phyloP scores from a whole-genome alignment of 2,888 invertebrate species.

The Hirtodrosophila cameraria region DNA sequence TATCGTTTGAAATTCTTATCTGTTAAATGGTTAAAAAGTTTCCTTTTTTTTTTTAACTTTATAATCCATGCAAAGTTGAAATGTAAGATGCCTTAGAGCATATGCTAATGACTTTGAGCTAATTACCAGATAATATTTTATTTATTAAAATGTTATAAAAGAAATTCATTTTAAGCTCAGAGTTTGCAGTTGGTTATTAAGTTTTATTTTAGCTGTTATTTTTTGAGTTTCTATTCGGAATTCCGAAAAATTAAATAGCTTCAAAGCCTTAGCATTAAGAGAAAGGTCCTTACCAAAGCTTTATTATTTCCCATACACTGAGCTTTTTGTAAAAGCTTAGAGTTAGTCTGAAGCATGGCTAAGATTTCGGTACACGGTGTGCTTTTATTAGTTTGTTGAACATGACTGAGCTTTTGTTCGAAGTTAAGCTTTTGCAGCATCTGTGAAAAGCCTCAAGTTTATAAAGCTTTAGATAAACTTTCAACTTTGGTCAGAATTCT shows the following conservation, averaged over 20 bases:
- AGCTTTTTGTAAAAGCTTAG: background rate
- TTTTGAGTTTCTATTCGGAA: background rate
- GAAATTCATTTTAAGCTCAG: background rate
- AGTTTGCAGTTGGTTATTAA: conserved; percentile 6
- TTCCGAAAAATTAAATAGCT: background rate
- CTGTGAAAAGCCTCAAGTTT: too few species aligned
- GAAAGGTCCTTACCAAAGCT: background rate
- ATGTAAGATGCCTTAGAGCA: background rate
- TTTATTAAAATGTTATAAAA: background rate
- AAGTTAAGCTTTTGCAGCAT: background rate
- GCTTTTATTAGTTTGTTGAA: too few species aligned
- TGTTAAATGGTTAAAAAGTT: conserved; percentile 18
- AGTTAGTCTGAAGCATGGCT: background rate
- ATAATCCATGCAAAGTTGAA: conserved; percentile 4
- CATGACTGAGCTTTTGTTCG: background rate
- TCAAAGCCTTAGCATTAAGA: background rate
- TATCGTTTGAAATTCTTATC: conserved; percentile 25
- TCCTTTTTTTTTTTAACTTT: conserved; percentile 1
- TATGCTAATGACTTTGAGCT: conserved; percentile 13
- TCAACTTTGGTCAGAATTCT: too few species aligned
- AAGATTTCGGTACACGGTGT: background rate
- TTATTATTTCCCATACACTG: background rate
- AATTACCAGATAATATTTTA: conserved; percentile 27
- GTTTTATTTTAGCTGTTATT: background rate
- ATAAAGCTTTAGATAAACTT: background rate